Base-by-base conservation (phyloP, 2,888 invertebrate genomes). In the Lasioglossum zephyrum region DNA sequence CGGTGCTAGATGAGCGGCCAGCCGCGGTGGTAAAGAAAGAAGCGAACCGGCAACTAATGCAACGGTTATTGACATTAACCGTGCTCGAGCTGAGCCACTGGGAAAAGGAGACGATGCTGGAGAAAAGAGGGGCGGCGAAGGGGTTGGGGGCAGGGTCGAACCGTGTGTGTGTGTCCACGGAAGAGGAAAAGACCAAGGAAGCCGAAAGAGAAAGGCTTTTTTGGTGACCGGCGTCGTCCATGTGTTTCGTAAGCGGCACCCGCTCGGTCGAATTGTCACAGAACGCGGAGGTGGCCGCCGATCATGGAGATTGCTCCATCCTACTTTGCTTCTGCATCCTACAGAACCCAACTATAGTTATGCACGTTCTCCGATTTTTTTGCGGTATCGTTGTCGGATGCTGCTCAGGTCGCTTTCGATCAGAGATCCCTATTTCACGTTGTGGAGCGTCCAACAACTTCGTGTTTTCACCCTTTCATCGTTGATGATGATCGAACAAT, bases 21-120 rank as follows among this genome's bases (percentile, higher is more conserved):
- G 63, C 86, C 80, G 82, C 85, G 82, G 81, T 75, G 85, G 84
- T 85, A 89, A 89, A 90, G 90, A 90, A 90, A 91, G 90, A 90
- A 91, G 87, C 91, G 87, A 90, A 91, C 91, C 90, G 91, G 76
- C 87, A 81, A 81, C 91, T 91, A 90, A 90, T 91, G 91, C 91
- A 91, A 78, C 91, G 90, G 87, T 90, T 90, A 90, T 89, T 87
- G 88, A 89, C 89, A 80, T 89, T 89, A 90, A 78, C 73, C 85
- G 86, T 85, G 83, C 83, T 81, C 78, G 78, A 74, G 70, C 84
- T 73, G 73, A 70, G 63, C 80, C 87, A 69, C 41, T 41, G 77
- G 79, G 87, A 78, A 83, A 80, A 83, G 73, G 86, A 75, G 72
- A 39, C n/a, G 72, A 31, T 18, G 70, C 36, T 9, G 22, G 31